Conservation (phyloP, 2,888 invertebrate genomes). For the Sialis lutaria region DNA sequence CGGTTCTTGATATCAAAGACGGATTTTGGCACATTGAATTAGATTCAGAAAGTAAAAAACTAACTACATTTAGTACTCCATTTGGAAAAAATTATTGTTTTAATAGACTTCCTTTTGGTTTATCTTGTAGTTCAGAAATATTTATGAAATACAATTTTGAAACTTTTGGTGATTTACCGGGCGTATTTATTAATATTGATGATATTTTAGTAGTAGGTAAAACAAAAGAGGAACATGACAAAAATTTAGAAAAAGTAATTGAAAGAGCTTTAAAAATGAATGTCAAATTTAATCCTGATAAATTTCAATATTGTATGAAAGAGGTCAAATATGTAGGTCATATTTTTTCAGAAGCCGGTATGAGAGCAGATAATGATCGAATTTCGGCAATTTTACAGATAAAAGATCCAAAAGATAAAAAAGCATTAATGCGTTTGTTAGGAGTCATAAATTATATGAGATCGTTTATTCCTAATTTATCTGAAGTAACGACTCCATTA, state of each 20-base stretch:
- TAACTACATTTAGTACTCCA: neutral
- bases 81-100: slow-evolving; percentile 4
- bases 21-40: too few relatives aligned
- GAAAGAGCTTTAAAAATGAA: slow-evolving; percentile 9
- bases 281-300: slow-evolving; percentile 10
- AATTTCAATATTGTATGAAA: slow-evolving; percentile 5
- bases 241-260: slow-evolving; percentile 7
- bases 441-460: too few relatives aligned
- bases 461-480: slow-evolving; percentile 1
- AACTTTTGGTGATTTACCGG: too few relatives aligned
- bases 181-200: too few relatives aligned
- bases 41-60: too few relatives aligned
- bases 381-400: too few relatives aligned
- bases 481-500: slow-evolving; percentile 5
- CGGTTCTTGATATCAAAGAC: too few relatives aligned
- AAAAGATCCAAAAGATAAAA: too few relatives aligned
- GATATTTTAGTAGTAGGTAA: too few relatives aligned
- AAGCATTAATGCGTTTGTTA: too few relatives aligned
- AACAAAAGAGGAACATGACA: slow-evolving; percentile 3
- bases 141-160: slow-evolving; percentile 3
- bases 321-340: slow-evolving; percentile 7
- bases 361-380: too few relatives aligned
- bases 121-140: slow-evolving; percentile 5
- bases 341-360: neutral
- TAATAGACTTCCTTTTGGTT: slow-evolving; percentile 8